Percentiles rank a stretch among this genome's conserved stretches.
Conservation (phyloP, 2,888 invertebrate genomes). For the Aphrophora alni region DNA sequence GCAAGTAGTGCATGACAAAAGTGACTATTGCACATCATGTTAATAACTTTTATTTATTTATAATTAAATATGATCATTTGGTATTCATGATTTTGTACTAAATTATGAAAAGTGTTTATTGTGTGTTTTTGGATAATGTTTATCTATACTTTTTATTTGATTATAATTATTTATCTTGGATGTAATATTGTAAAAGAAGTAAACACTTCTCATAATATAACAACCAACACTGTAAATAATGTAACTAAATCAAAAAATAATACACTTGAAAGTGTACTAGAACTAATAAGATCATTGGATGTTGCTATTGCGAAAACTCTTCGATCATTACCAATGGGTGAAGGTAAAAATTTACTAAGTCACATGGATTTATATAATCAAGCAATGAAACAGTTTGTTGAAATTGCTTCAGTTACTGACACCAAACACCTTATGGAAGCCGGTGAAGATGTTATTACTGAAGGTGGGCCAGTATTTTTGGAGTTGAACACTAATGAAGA, state of each 20-base stretch:
- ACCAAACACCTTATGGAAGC: background rate
- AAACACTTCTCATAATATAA: background rate
- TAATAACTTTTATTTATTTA: too few species aligned
- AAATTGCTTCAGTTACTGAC: background rate
- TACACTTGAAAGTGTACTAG: background rate
- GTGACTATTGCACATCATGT: too few species aligned
- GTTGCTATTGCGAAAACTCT: background rate
- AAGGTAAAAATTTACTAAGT: background rate
- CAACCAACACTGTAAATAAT: background rate
- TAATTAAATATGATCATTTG: too few species aligned
- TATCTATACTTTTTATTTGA: background rate
- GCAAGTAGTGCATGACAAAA: too few species aligned
- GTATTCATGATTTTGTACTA: too few species aligned
- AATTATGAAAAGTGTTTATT: background rate
- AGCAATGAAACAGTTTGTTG: background rate
- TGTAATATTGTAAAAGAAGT: background rate
- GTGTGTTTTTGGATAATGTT: background rate
- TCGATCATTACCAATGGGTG: background rate
- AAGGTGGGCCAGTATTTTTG: background rate
- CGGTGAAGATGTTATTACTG: background rate
- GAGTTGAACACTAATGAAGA: background rate
- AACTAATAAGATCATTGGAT: background rate
- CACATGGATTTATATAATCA: background rate
- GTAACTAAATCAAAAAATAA: background rate
- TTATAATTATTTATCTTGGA: background rate